These are phyloP conservation scores for Eupithecia abbreviata DNA, from an alignment of 2,888 invertebrate genomes.

Conservation along the genomic window DNA sequence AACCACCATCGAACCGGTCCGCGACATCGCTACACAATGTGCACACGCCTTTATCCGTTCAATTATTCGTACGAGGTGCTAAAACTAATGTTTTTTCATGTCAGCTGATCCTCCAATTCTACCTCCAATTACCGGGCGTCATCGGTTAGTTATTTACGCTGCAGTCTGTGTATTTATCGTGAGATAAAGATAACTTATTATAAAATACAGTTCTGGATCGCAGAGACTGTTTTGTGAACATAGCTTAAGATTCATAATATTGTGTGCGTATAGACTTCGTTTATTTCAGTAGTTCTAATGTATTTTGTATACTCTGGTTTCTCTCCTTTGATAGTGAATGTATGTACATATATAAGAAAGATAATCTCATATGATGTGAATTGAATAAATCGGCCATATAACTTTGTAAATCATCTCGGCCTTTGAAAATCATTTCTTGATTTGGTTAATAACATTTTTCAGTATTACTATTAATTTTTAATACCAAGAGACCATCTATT, in stretches of 20 bases:
- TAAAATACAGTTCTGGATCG: conserved; percentile 45
- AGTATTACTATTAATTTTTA: too few species aligned
- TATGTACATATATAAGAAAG: neutral
- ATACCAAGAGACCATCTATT: too few species aligned
- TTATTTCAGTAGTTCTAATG: neutral
- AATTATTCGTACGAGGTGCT: conserved; percentile 31
- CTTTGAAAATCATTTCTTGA: neutral
- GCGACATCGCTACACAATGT: neutral
- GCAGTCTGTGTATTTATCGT: conserved; percentile 66
- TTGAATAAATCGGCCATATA: neutral
- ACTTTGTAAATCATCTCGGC: neutral
- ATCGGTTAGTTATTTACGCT: conserved; percentile 71
- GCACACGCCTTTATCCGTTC: conserved; percentile 14
- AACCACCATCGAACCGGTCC: neutral
- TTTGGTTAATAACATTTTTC: neutral
- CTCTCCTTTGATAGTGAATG: neutral
- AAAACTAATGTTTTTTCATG: conserved; percentile 48
- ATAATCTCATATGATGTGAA: neutral
- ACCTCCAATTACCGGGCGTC: conserved; percentile 73
- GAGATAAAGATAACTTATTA: conserved; percentile 52
- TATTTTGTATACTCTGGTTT: neutral
- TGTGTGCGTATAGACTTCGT: neutral
- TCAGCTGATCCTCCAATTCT: conserved; percentile 55
- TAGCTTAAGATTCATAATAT: neutral
- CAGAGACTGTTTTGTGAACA: neutral